These are phyloP conservation scores for Epistrophe eligans DNA, from an alignment of 2,888 invertebrate genomes.

Conservation along the genomic window DNA sequence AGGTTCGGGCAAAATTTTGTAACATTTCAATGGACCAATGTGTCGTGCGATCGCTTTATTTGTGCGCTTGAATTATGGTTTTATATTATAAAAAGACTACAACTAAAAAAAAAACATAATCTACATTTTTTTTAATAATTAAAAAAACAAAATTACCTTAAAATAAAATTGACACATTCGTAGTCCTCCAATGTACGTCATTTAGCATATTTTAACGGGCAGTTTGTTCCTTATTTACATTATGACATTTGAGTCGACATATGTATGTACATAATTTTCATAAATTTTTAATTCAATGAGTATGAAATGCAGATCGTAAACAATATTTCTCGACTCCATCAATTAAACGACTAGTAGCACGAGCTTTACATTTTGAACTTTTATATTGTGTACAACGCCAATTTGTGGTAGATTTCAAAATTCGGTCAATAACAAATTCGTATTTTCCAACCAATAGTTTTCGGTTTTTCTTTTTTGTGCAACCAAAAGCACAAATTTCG, in stretches of 20 bases:
- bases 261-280: not conserved
- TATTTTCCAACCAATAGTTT: slow-evolving; percentile 81
- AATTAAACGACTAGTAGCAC: slow-evolving; percentile 82
- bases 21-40: too few relatives aligned
- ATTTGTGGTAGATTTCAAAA: slow-evolving; percentile 81
- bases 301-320: slow-evolving; percentile 79
- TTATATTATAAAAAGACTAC: too few relatives aligned
- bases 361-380: slow-evolving; percentile 81
- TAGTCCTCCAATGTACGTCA: not conserved
- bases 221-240: not conserved
- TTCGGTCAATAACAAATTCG: slow-evolving; percentile 82
- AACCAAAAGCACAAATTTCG: slow-evolving; percentile 77
- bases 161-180: not conserved
- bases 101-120: too few relatives aligned
- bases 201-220: not conserved
- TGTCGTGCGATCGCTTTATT: too few relatives aligned
- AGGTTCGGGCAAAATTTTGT: too few relatives aligned
- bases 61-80: too few relatives aligned
- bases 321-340: slow-evolving; percentile 80
- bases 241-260: not conserved
- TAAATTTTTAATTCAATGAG: slow-evolving; percentile 76
- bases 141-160: not conserved
- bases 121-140: too few relatives aligned
- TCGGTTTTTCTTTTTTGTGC: slow-evolving; percentile 81
- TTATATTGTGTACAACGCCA: slow-evolving; percentile 83